Conservation (phyloP, 53 echinoderm and acorn worm species). For the Zoroaster sp. region DNA sequence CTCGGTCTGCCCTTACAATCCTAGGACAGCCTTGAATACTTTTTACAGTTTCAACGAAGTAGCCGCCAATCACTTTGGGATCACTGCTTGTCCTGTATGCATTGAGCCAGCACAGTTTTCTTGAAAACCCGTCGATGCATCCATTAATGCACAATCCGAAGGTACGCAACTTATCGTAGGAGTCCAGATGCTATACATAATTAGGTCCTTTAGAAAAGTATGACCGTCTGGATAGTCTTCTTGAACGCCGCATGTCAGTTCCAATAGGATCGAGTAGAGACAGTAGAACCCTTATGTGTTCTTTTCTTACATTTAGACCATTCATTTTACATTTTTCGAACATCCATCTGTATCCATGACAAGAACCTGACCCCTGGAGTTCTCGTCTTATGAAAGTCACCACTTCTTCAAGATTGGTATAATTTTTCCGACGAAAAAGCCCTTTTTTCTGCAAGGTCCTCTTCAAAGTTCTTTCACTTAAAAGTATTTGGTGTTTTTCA, state of each 20-base stretch:
- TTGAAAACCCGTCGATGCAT: slow-evolving; percentile 53
- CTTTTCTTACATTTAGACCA: slow-evolving; percentile 46
- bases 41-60: slow-evolving; percentile 41
- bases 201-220: slow-evolving; percentile 61
- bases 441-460: too few species aligned
- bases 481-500: too few species aligned
- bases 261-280: slow-evolving; percentile 32
- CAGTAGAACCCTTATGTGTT: slow-evolving; percentile 49
- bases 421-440: too few species aligned
- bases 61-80: slow-evolving; percentile 53
- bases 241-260: slow-evolving; percentile 32
- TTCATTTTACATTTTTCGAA: slow-evolving; percentile 38
- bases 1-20: slow-evolving; percentile 40
- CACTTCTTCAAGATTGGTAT: too few species aligned
- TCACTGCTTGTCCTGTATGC: slow-evolving; percentile 16
- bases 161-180: slow-evolving; percentile 44
- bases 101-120: too few species aligned
- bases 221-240: slow-evolving; percentile 40
- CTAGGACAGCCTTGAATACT: slow-evolving; percentile 23
- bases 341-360: too few species aligned
- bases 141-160: slow-evolving; percentile 55
- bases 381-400: too few species aligned
- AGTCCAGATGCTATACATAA: slow-evolving; percentile 51
- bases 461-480: too few species aligned
- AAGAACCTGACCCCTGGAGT: too few species aligned